Percentiles rank a stretch among this genome's conserved stretches.
These are phyloP conservation scores for Magallana angulata DNA, from an alignment of 1,140 invertebrate genomes.

Conservation along the genomic window DNA sequence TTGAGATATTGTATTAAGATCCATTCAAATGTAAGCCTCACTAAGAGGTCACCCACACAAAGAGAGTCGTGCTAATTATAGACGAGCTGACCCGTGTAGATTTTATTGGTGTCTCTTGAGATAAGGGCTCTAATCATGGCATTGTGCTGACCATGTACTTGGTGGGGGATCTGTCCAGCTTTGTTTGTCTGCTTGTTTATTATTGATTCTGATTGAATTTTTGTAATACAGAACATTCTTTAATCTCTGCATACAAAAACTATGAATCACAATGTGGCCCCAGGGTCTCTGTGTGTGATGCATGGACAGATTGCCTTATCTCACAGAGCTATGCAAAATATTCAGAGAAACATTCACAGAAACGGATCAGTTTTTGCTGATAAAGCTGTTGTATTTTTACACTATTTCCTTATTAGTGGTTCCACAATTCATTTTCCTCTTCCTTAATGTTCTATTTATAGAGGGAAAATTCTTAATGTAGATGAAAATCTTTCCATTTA, in stretches of 20 bases:
- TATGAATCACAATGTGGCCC: background rate
- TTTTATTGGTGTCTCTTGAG: constrained; percentile 15
- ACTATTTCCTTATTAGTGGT: background rate
- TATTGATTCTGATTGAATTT: no score
- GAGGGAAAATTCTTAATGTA: background rate
- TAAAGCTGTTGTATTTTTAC: background rate
- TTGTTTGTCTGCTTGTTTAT: background rate
- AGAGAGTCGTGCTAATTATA: constrained; percentile 19
- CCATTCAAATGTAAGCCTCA: constrained; percentile 1
- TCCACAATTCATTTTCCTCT: background rate
- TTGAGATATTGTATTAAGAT: background rate
- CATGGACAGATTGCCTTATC: background rate
- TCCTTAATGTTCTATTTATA: constrained; percentile 15
- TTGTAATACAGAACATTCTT: background rate
- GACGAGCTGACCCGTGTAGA: constrained; percentile 40
- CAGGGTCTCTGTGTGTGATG: background rate
- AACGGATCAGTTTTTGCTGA: background rate
- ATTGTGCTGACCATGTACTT: background rate
- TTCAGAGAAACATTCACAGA: no score
- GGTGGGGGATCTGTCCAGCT: background rate
- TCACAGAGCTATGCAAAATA: background rate
- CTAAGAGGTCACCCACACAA: background rate
- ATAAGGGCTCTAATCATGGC: background rate
- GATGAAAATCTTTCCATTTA: background rate
- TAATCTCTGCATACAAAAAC: background rate